Evolutionary conservation across 1,140 invertebrate genomes (phyloP).

Genomic region (Drosophila seguyi): DNA sequence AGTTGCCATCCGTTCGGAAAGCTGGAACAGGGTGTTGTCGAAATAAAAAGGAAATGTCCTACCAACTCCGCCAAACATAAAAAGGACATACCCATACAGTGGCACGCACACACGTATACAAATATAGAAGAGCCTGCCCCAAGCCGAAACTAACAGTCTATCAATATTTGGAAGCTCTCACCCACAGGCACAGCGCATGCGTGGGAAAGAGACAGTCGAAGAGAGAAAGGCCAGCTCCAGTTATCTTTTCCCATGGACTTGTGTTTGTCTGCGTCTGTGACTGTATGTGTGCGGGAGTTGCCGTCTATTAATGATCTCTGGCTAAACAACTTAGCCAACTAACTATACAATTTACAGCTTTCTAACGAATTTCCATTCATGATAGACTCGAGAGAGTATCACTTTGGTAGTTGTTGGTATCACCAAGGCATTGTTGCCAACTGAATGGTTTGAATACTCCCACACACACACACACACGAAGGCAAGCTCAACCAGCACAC

Average conservation of each 20-base stretch:
- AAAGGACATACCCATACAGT: conserved; percentile 26
- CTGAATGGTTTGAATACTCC: conserved; percentile 36
- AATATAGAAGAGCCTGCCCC: conserved; percentile 67
- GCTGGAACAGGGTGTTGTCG: conserved; percentile 24
- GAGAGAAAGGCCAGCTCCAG: conserved; percentile 30
- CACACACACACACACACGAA: conserved; percentile 22
- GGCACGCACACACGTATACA: conserved; percentile 17
- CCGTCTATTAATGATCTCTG: conserved; percentile 41
- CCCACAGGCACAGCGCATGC: conserved; percentile 58
- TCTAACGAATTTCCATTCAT: conserved; percentile 22
- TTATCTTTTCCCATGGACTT: conserved; percentile 28
- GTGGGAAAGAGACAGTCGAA: conserved; percentile 46
- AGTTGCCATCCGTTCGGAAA: conserved; percentile 31
- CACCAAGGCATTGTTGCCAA: conserved; percentile 38
- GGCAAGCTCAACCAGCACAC: conserved; percentile 21
- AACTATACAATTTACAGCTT: conserved; percentile 1
- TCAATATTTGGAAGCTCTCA: conserved; percentile 73
- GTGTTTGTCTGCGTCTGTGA: conserved; percentile 23
- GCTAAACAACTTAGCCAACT: conserved; percentile 1
- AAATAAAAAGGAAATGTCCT: conserved; percentile 6
- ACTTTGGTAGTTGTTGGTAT: conserved; percentile 1
- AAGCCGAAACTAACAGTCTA: conserved; percentile 79
- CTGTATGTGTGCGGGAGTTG: conserved; percentile 24
- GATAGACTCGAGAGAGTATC: not conserved
- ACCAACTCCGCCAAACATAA: conserved; percentile 29